Base-by-base conservation (phyloP, 2,113 vertebrate species). In the human region DNA sequence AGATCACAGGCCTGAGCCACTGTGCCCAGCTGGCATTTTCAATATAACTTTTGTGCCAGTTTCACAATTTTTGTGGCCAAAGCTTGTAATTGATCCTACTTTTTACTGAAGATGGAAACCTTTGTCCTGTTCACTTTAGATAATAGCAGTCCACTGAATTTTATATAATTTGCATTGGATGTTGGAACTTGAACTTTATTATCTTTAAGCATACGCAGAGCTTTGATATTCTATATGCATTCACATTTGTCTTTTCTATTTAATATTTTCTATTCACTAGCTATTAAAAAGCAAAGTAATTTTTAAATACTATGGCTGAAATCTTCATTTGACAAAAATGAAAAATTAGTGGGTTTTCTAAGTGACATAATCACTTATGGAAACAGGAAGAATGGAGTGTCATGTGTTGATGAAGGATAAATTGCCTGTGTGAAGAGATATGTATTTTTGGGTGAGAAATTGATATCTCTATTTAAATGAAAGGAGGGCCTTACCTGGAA, bases 391-490 rank as follows among this genome's bases (percentile, higher is more conserved):
- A 93, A 23, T 61, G 23, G 18, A 72, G 8, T 40, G 17, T 89
- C 82, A 40, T 48, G 81, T 93, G 43, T 59, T 81, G 72, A 32
- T 87, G 93, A 92, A 90, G 64, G 61, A 80, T 75, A 80, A 80
- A 83, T 93, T 64, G 27, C 70, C 22, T 48, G 0, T 38, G 0
- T 83, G 79, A 96, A 81, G 90, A 90, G 22, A 57, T 35, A 45
- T 40, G 72, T 93, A 48, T 84, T 97, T 97, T 64, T 92, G 35
- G 35, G 66, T 96, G 84, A 97, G 97, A 97, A 97, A 81, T 27
- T 95, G 90, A 86, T 38, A 25, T 83, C 66, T 64, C 20, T 55
- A 8, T 73, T 89, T 79, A 89, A 85, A 40, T 45, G 84, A 87
- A 6, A 86, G 83, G 93, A 68, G 40, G 0, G 0, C 1, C 14